These are phyloP conservation scores for Heteronetta atricapilla DNA, from an alignment of 2,113 vertebrate species.

Conservation along the genomic window DNA sequence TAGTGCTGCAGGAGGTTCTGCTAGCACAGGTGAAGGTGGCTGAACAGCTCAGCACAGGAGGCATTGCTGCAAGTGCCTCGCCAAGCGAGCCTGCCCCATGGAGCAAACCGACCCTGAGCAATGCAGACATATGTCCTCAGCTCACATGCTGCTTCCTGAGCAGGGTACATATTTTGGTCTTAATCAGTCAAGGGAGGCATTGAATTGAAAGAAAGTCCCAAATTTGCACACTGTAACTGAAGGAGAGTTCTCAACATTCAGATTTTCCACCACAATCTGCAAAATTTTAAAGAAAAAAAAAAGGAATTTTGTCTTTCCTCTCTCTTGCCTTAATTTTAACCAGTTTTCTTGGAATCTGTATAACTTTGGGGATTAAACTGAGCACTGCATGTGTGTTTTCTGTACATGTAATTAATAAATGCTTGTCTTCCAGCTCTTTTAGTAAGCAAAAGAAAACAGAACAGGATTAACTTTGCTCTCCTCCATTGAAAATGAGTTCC, in stretches of 20 bases:
- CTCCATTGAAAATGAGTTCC: constrained; percentile 50
- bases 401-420: constrained; percentile 34
- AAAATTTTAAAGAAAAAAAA: background rate
- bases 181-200: no score
- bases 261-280: background rate
- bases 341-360: background rate
- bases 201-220: background rate
- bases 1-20: background rate
- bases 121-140: background rate
- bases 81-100: background rate
- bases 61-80: no score
- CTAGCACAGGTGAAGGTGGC: background rate
- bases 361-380: background rate
- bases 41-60: background rate
- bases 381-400: constrained; percentile 27
- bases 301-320: background rate
- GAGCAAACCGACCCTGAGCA: background rate
- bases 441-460: constrained; percentile 56
- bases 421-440: constrained; percentile 48
- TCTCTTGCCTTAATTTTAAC: background rate
- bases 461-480: constrained; percentile 50
- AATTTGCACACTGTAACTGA: background rate
- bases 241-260: background rate
- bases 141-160: background rate
- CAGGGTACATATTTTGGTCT: no score